phyloP scores from a whole-genome alignment of 2,888 invertebrate species.

The Caenorhabditis virilis region DNA sequence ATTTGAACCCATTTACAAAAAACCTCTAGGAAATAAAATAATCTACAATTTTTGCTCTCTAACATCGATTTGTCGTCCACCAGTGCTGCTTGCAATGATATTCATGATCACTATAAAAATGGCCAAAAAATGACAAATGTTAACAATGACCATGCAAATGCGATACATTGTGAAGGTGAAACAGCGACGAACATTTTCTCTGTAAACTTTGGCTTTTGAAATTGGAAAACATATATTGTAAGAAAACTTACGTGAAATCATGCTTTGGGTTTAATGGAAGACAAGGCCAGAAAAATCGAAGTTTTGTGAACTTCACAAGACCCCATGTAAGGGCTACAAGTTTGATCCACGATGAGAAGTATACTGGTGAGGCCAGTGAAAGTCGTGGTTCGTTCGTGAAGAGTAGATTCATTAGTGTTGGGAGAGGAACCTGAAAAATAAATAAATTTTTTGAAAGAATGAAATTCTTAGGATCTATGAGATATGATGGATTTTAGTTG shows the following conservation, averaged over 20 bases:
- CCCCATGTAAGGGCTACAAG: conserved; percentile 68
- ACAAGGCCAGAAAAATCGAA: conserved; percentile 68
- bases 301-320: conserved; percentile 67
- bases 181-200: conserved; percentile 67
- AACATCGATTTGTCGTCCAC: conserved; percentile 45
- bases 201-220: conserved; percentile 28
- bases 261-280: conserved; percentile 67
- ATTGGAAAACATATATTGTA: background rate
- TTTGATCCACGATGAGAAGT: conserved; percentile 64
- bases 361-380: conserved; percentile 62
- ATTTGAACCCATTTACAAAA: conserved; percentile 32
- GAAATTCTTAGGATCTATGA: background rate
- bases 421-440: conserved; percentile 65
- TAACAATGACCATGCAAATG: conserved; percentile 66
- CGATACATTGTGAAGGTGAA: conserved; percentile 65
- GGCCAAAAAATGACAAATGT: conserved; percentile 63
- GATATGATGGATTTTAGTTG: too few species aligned
- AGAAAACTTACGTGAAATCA: conserved; percentile 52
- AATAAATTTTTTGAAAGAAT: background rate
- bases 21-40: conserved; percentile 1
- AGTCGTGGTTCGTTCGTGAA: conserved; percentile 67
- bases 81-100: conserved; percentile 45
- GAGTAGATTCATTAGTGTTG: conserved; percentile 61
- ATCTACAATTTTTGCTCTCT: conserved; percentile 22
- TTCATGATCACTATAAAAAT: conserved; percentile 52